Conservation (phyloP, 1,140 invertebrate species). For the Carposina sasakii region DNA sequence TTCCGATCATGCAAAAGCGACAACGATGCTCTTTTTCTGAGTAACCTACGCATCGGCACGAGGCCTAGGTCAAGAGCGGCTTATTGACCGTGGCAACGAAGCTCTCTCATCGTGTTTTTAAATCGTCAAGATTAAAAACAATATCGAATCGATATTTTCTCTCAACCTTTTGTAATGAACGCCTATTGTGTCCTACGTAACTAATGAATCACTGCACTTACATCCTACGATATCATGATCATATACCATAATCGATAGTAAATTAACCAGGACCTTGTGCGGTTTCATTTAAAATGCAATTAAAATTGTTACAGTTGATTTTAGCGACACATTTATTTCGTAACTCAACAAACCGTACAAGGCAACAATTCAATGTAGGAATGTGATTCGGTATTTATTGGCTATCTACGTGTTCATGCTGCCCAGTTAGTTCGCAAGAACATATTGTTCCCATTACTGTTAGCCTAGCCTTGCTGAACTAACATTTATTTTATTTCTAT, state of each 20-base stretch:
- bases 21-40: constrained; percentile 29
- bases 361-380: constrained; percentile 44
- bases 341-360: constrained; percentile 25
- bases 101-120: constrained; percentile 55
- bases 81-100: constrained; percentile 53
- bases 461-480: too few species aligned
- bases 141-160: too few species aligned
- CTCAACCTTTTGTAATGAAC: too few species aligned
- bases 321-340: constrained; percentile 20
- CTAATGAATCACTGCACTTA: too few species aligned
- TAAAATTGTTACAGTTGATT: too few species aligned
- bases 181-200: too few species aligned
- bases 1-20: too few species aligned
- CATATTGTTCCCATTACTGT: constrained; percentile 38
- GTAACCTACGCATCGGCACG: constrained; percentile 34
- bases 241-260: constrained; percentile 2
- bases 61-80: constrained; percentile 53
- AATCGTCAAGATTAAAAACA: too few species aligned
- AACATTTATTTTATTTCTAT: too few species aligned
- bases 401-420: constrained; percentile 35
- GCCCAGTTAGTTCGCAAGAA: constrained; percentile 35
- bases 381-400: constrained; percentile 55
- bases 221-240: too few species aligned
- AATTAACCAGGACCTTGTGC: too few species aligned
- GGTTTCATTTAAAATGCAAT: too few species aligned